Evolutionary conservation across 2,888 invertebrate species (phyloP).

Genomic region (Eurytoma adleriae): DNA sequence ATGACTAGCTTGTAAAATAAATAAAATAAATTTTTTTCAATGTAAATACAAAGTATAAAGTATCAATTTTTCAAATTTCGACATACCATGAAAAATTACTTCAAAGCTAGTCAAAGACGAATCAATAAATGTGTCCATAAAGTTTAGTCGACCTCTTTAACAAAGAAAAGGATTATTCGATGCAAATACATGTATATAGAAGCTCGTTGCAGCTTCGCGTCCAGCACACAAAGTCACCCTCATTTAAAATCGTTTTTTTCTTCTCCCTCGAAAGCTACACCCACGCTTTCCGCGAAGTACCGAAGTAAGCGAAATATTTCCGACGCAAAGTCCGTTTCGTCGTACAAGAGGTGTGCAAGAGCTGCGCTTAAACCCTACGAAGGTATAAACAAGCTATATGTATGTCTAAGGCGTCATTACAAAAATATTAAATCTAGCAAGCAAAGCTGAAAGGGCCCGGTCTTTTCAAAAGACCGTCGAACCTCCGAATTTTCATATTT

Average conservation of each 20-base stretch:
- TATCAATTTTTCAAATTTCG: not conserved
- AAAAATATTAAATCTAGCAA: constrained; percentile 76
- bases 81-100: not conserved
- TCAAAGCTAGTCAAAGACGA: too few species aligned
- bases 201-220: constrained; percentile 12
- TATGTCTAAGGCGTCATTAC: constrained; percentile 71
- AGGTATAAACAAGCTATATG: constrained; percentile 71
- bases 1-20: not conserved
- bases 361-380: constrained; percentile 58
- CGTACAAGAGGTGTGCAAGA: constrained; percentile 47
- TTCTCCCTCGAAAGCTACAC: constrained; percentile 8
- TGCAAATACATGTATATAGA: constrained; percentile 33
- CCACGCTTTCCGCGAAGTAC: constrained; percentile 8
- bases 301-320: constrained; percentile 38
- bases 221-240: not conserved
- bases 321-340: constrained; percentile 35
- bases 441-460: constrained; percentile 67
- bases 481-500: constrained; percentile 36
- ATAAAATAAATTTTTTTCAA: not conserved
- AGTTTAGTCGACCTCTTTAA: not conserved
- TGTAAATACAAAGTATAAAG: not conserved
- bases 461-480: constrained; percentile 56
- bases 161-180: constrained; percentile 5
- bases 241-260: not conserved
- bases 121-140: too few species aligned